Evolutionary conservation across 2,113 vertebrate species (phyloP), one percentile per base, ranked within the genome.

Genomic region (Nannobrachium achirus): DNA sequence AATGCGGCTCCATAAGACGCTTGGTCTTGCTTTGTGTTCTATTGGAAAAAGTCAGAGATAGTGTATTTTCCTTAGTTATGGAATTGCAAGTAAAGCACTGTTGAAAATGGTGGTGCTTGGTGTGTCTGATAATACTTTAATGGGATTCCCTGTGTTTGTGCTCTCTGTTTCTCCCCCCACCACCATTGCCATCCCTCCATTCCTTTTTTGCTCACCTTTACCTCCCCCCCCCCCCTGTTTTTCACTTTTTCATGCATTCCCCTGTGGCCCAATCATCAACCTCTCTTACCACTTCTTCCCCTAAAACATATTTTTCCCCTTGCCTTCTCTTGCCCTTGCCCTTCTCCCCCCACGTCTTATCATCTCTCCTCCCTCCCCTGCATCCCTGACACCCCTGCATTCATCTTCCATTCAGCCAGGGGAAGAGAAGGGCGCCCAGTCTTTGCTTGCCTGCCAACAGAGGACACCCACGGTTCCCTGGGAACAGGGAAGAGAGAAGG

Each of bases 381-480:
- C 10, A 5, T 55, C 9, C 62, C 16, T 61, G 15, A 57, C 51
- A 53, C 60, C 51, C 63, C 56, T 65, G 10, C 61, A 39, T 64
- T 67, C 65, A 51, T 66, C 56, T 44, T 48, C 13, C 49, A 79
- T 66, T 72, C 57, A 76, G 64, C 65, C 59, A 73, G 66, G 63
- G 75, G 63, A 76, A 53, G 64, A 77, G 64, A 67, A 42, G 59
- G 64, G 64, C 56, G 53, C 49, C 77, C 58, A 69, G 62, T 80
- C 73, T 69, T 75, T 42, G 52, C 77, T 80, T 63, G 61, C 67
- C 79, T 67, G 80, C 73, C 77, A 66, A 13, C 64, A 58, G 78
- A 80, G 71, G 82, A 84, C 76, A 77, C 58, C 81, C 56, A 51
- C 82, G 70, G 76, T 63, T 84, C 85, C 69, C 75, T n/a, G 49